These are phyloP conservation scores for Xestia ashworthii DNA, from an alignment of 2,888 invertebrate species.

Conservation along the genomic window DNA sequence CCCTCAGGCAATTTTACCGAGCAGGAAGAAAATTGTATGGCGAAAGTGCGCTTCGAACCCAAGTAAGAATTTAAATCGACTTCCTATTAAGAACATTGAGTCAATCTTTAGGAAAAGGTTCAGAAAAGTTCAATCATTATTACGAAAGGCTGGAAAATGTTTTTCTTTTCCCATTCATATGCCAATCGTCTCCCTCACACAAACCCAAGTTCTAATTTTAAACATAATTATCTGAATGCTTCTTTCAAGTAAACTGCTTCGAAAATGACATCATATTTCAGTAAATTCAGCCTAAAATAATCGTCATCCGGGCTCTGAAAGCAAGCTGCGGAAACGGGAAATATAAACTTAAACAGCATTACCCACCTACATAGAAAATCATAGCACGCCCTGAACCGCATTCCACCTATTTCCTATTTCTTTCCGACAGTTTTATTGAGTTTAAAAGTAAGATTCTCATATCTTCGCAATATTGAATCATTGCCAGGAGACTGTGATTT, in stretches of 20 bases:
- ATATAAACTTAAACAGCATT: not conserved
- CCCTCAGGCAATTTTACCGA: not conserved
- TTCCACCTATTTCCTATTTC: not conserved
- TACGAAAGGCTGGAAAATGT: not conserved
- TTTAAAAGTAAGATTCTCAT: constrained; percentile 13
- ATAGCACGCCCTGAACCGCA: constrained; percentile 1
- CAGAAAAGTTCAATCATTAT: constrained; percentile 5
- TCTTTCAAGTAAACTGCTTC: not conserved
- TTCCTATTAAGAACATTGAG: not conserved
- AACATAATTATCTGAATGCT: not conserved
- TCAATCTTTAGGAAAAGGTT: not conserved
- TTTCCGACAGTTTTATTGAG: constrained; percentile 10
- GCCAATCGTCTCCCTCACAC: too few species aligned
- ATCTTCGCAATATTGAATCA: constrained; percentile 21
- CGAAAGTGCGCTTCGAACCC: not conserved
- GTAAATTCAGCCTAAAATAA: not conserved
- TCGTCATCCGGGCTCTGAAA: too few species aligned
- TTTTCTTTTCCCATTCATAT: not conserved
- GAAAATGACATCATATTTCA: not conserved
- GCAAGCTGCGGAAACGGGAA: not conserved
- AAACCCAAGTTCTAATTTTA: not conserved
- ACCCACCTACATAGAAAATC: not conserved
- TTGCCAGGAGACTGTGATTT: constrained; percentile 6
- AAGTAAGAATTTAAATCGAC: constrained; percentile 4
- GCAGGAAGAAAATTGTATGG: not conserved